phyloP scores from a whole-genome alignment of 2,888 invertebrate species.

The Pristionchus maxplancki region DNA sequence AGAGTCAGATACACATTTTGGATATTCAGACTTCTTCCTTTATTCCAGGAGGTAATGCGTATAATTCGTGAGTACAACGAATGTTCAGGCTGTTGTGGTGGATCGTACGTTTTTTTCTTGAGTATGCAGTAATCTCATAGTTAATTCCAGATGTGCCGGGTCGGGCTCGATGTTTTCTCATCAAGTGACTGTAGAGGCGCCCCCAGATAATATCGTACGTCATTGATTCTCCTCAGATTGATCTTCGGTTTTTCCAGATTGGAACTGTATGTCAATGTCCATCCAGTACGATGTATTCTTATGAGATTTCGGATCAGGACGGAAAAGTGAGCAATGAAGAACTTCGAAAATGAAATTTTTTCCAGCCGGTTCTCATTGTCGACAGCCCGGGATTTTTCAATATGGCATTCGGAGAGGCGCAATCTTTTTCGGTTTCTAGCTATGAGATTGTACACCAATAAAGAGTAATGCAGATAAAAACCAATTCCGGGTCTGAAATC shows the following conservation, averaged over 20 bases:
- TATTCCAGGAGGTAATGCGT: not conserved
- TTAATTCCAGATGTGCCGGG: not conserved
- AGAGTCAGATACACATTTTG: conserved; percentile 56
- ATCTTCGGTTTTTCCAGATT: not conserved
- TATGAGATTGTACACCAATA: no score
- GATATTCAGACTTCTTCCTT: no score
- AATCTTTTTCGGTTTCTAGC: not conserved
- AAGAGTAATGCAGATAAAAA: not conserved
- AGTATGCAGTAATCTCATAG: not conserved
- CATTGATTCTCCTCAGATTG: no score
- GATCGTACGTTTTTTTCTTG: not conserved
- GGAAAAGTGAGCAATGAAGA: not conserved
- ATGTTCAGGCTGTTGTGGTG: not conserved
- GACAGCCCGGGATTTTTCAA: not conserved
- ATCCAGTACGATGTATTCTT: not conserved
- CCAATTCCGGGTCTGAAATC: conserved; percentile 50
- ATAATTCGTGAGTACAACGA: not conserved
- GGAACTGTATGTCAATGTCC: not conserved
- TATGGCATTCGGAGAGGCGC: not conserved
- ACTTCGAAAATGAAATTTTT: not conserved
- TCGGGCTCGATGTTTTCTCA: not conserved
- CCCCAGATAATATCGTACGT: not conserved
- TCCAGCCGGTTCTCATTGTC: not conserved
- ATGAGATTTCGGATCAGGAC: not conserved
- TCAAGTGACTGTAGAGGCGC: not conserved